phyloP scores from a whole-genome alignment of 2,113 vertebrate species.

The Oceanites oceanicus region DNA sequence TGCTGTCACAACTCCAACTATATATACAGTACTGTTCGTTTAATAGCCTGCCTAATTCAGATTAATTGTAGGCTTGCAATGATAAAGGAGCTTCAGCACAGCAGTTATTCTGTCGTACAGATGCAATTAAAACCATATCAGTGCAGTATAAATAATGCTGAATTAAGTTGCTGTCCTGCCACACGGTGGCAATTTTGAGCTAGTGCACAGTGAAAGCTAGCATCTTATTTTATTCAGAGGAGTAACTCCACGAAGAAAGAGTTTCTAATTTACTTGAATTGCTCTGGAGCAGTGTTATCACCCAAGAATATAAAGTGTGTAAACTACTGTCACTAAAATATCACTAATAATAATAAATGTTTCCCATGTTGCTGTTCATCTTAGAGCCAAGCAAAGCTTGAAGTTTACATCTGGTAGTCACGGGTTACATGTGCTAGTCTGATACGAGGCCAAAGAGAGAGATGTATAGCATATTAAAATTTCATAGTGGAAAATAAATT shows the following conservation, averaged over 20 bases:
- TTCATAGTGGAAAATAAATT: neutral
- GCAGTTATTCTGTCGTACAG: slow-evolving; percentile 33
- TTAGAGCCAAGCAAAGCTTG: neutral
- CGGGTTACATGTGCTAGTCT: neutral
- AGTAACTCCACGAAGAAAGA: slow-evolving; percentile 24
- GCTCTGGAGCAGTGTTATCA: neutral
- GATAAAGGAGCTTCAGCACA: slow-evolving; percentile 55
- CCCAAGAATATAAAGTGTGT: neutral
- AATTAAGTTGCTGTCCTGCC: slow-evolving; percentile 55
- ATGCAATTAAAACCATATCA: slow-evolving; percentile 55
- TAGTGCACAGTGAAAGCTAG: slow-evolving; percentile 28
- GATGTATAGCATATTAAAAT: neutral
- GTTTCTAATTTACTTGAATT: slow-evolving; percentile 38
- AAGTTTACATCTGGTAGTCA: slow-evolving; percentile 19
- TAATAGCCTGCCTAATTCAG: slow-evolving; percentile 63
- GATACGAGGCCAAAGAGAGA: neutral
- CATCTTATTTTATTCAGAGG: slow-evolving; percentile 4
- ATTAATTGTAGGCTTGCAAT: slow-evolving; percentile 49
- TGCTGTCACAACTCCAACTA: neutral
- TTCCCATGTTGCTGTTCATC: slow-evolving; percentile 1
- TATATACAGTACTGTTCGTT: neutral
- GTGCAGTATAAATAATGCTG: slow-evolving; percentile 6
- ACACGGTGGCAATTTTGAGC: slow-evolving; percentile 78
- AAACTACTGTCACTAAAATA: slow-evolving; percentile 11
- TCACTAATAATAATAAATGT: slow-evolving; percentile 1